These are phyloP conservation scores for Daboia siamensis DNA, from an alignment of 2,113 vertebrate genomes.

Conservation along the genomic window DNA sequence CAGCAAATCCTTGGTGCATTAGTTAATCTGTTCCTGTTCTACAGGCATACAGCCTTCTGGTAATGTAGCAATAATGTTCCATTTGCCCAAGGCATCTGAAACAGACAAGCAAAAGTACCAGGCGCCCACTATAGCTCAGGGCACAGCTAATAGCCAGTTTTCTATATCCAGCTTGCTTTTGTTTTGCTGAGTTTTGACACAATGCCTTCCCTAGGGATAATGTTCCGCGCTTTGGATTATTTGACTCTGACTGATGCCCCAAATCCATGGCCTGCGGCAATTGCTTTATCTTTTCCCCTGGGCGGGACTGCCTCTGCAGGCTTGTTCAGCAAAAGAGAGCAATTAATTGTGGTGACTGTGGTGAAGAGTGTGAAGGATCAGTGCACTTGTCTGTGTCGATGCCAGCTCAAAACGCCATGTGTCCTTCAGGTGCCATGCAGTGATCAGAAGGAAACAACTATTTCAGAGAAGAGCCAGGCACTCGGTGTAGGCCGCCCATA, in stretches of 20 bases:
- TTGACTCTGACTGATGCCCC: background rate
- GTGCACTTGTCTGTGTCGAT: background rate
- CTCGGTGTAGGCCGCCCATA: background rate
- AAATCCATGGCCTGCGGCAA: background rate
- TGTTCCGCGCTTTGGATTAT: background rate
- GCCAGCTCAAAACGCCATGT: background rate
- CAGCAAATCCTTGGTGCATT: background rate
- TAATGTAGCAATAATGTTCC: background rate
- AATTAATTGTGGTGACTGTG: slow-evolving; percentile 12
- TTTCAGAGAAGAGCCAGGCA: background rate
- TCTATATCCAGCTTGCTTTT: background rate
- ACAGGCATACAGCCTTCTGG: background rate
- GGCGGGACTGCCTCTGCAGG: background rate
- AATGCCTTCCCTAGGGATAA: background rate
- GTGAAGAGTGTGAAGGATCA: slow-evolving; percentile 10
- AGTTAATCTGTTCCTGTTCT: background rate
- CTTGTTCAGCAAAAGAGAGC: background rate
- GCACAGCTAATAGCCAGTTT: background rate
- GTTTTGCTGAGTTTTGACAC: background rate
- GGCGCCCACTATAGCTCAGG: background rate
- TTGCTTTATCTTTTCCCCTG: background rate
- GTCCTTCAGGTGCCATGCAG: background rate
- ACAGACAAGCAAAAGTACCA: background rate
- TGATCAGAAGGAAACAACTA: background rate
- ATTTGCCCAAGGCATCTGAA: background rate